Evolutionary conservation across 2,888 invertebrate species (phyloP), one percentile per base, ranked within the genome.

Genomic region (Arctia plantaginis): DNA sequence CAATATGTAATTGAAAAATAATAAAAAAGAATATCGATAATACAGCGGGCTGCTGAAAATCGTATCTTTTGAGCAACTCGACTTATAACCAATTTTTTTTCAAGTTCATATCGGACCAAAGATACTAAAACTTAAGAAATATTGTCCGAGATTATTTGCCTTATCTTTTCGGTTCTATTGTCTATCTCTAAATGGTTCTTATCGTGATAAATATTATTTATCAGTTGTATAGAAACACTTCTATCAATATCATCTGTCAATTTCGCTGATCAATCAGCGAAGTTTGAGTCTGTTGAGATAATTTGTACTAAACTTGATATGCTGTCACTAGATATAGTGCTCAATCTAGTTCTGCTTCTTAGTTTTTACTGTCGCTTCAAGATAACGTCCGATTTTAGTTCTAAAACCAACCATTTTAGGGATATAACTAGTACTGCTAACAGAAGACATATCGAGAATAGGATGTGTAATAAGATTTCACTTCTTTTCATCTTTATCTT

Each of bases 181-280:
- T 66, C 67, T 66, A 81, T 77, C 71, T 71, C 69, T 75, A 72
- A 72, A 76, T 69, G 77, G 73, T 65, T 67, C 39, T 74, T 71
- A 83, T 82, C 80, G 35, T 78, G 84, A 78, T 75, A 73, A 72
- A 75, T 73, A 69, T 67, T 20, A 72, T 77, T 75, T 78, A 76
- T 84, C 75, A 70, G 33, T 35, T 71, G 64, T 65, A 30, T 59
- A 51, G 65, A 27, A 70, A 67, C 76, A 66, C 66, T 68, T 27
- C 66, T 69, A 76, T 77, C 76, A 64, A 44, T 77, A 77, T 80
- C 83, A 79, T 76, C 76, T 83, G 85, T 83, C 84, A 83, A 72
- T 68, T 33, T n/a, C 6, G 20, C 18, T 75, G 71, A 85, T 85
- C 83, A 74, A 83, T 85, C 55, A 72, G 51, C 69, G 10, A 44